These are phyloP conservation scores for Salpingus planirostris DNA, from an alignment of 2,888 invertebrate genomes.

Conservation along the genomic window DNA sequence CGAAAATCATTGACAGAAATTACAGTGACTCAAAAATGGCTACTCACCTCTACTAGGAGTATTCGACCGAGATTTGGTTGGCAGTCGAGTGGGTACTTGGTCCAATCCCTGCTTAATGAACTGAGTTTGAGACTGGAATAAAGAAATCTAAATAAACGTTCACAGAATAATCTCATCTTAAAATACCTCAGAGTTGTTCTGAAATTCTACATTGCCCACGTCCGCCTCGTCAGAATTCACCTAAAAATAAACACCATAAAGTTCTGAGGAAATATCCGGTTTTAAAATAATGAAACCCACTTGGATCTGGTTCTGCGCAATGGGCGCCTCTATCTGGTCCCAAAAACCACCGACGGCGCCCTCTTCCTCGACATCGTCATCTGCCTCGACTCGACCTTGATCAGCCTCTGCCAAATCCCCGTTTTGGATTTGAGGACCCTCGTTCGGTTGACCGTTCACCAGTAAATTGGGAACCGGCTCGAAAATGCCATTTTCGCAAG, in stretches of 20 bases:
- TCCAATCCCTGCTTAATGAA: constrained; percentile 51
- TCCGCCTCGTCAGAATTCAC: constrained; percentile 22
- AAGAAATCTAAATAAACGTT: constrained; percentile 6
- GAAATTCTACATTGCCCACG: constrained; percentile 20
- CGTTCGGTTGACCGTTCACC: constrained; percentile 32
- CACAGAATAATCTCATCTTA: constrained; percentile 2
- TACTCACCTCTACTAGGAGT: constrained; percentile 34
- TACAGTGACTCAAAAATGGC: background rate
- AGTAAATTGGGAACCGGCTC: constrained; percentile 7
- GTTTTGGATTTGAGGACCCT: constrained; percentile 49
- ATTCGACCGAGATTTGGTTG: constrained; percentile 32
- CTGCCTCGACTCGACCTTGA: constrained; percentile 52
- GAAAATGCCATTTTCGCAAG: constrained; percentile 7
- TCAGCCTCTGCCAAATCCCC: constrained; percentile 76
- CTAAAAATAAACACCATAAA: constrained; percentile 18
- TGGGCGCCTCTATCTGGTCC: constrained; percentile 13
- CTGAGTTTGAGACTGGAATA: constrained; percentile 50
- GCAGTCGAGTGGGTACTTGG: constrained; percentile 55
- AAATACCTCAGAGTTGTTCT: constrained; percentile 27
- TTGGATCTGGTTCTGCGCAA: background rate
- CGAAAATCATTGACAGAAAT: constrained; percentile 4
- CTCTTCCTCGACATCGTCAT: constrained; percentile 34
- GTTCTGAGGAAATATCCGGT: background rate
- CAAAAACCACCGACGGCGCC: constrained; percentile 39
- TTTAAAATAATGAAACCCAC: background rate